A percentile compares a stretch with the other conserved stretches of the same genome.
phyloP scores from a whole-genome alignment of 1,140 invertebrate genomes.

The Eriosoma lanigerum region DNA sequence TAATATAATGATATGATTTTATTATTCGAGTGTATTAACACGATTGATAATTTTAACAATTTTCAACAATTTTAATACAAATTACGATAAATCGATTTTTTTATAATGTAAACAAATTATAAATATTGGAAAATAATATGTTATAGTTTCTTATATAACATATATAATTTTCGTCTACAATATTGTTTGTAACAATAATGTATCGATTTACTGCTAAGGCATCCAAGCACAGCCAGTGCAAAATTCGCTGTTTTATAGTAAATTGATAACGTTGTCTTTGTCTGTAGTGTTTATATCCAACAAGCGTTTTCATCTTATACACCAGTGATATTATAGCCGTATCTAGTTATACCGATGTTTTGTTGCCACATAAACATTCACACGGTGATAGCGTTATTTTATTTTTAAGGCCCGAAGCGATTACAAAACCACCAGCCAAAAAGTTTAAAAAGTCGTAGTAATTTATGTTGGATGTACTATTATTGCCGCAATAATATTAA shows the following conservation, averaged over 20 bases:
- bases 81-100: too few species aligned
- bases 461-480: neutral
- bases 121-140: too few species aligned
- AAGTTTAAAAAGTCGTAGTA: slow-evolving; percentile 23
- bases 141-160: too few species aligned
- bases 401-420: neutral
- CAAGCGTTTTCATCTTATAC: neutral
- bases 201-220: neutral
- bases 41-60: too few species aligned
- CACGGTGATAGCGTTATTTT: neutral
- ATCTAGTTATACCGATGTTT: neutral
- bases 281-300: neutral
- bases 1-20: too few species aligned
- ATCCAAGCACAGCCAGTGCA: too few species aligned
- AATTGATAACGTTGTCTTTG: too few species aligned
- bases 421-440: slow-evolving; percentile 4
- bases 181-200: neutral
- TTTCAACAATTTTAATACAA: too few species aligned
- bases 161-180: neutral
- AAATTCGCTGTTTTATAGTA: neutral
- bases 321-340: too few species aligned
- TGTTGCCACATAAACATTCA: neutral
- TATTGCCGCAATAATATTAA: slow-evolving; percentile 29
- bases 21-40: too few species aligned
- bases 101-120: too few species aligned